These are phyloP conservation scores for Sesia apiformis DNA, from an alignment of 2,888 invertebrate species.

Conservation along the genomic window DNA sequence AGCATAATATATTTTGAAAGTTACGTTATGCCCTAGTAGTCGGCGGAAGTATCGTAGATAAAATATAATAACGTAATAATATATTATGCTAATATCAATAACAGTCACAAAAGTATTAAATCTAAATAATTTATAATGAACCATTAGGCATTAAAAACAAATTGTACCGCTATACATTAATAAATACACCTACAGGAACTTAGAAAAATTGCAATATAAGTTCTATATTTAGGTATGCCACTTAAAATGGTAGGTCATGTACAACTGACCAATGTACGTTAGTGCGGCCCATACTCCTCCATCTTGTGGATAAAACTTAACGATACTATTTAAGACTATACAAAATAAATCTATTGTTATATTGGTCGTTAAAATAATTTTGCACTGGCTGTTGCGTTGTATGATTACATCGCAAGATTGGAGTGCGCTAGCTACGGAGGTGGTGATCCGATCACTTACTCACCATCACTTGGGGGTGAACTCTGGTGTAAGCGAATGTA, in stretches of 20 bases:
- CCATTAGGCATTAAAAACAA: constrained; percentile 65
- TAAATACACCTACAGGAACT: constrained; percentile 73
- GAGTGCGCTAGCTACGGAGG: constrained; percentile 61
- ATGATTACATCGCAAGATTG: constrained; percentile 42
- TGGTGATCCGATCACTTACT: constrained; percentile 1
- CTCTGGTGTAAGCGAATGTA: background rate
- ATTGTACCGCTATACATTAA: constrained; percentile 71
- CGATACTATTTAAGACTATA: constrained; percentile 43
- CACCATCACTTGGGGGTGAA: background rate
- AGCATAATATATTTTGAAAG: constrained; percentile 24
- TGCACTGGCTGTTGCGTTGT: constrained; percentile 34
- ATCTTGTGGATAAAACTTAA: constrained; percentile 41
- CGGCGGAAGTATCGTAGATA: no score
- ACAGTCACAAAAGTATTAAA: constrained; percentile 46
- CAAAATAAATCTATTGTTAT: constrained; percentile 44
- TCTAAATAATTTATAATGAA: constrained; percentile 71
- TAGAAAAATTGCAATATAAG: constrained; percentile 73
- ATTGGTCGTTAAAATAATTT: constrained; percentile 51
- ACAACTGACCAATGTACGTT: constrained; percentile 39
- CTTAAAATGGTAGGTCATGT: constrained; percentile 57
- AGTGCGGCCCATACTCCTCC: constrained; percentile 23
- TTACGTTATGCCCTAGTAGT: no score
- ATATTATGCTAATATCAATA: constrained; percentile 52
- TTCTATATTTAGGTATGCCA: constrained; percentile 74
- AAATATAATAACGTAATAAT: constrained; percentile 6